Evolutionary conservation across 2,797 vertebrate genomes (phyloP).

Genomic region (Sphaeramia orbicularis): DNA sequence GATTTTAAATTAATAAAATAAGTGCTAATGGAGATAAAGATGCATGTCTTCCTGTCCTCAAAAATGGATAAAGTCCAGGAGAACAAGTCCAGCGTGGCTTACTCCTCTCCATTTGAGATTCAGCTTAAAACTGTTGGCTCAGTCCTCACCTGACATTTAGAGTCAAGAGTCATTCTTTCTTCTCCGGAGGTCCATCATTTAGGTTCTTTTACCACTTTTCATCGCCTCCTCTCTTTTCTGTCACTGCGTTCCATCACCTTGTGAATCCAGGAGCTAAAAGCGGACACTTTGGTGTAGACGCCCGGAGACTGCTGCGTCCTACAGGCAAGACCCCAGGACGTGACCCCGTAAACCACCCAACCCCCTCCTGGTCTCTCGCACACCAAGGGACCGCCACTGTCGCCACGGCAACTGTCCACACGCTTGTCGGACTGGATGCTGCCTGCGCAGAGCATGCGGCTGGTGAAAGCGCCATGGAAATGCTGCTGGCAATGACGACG

Average conservation of each 20-base stretch:
- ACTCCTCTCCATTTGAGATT: conserved; percentile 14
- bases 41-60: no score
- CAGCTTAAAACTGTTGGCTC: conserved; percentile 15
- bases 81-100: conserved; percentile 18
- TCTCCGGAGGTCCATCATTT: conserved; percentile 23
- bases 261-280: conserved; percentile 94
- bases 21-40: conserved; percentile 59
- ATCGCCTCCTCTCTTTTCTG: conserved; percentile 25
- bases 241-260: conserved; percentile 83
- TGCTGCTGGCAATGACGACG: conserved; percentile 90
- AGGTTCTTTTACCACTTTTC: conserved; percentile 1
- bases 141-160: no score
- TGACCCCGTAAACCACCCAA: conserved; percentile 97
- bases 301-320: conserved; percentile 93
- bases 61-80: no score
- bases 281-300: conserved; percentile 96
- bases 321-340: conserved; percentile 97
- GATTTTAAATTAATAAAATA: conserved; percentile 51
- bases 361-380: conserved; percentile 89
- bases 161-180: no score
- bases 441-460: conserved; percentile 97
- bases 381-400: conserved; percentile 96
- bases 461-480: conserved; percentile 91
- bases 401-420: conserved; percentile 97
- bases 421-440: conserved; percentile 84